Evolutionary conservation across 2,113 vertebrate species (phyloP).

Genomic region (Alexandromys fortis): DNA sequence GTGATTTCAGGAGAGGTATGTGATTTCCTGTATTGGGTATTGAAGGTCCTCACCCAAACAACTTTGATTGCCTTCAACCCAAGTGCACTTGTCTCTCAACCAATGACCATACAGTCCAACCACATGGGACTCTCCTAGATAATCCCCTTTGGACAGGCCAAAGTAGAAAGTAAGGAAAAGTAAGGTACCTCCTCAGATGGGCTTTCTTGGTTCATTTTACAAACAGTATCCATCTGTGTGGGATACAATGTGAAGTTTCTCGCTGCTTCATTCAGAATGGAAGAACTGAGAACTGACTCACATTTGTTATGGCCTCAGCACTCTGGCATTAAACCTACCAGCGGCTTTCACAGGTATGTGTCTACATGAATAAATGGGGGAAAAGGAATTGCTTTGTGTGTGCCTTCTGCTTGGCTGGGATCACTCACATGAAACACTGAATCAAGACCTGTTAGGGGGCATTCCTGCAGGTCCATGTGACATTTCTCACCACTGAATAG

Average conservation of each 20-base stretch:
- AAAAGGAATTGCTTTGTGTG: neutral
- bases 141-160: neutral
- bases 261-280: neutral
- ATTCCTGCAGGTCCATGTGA: neutral
- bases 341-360: neutral
- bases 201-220: neutral
- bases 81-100: too few relatives aligned
- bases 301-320: neutral
- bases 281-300: neutral
- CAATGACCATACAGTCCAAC: neutral
- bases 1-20: neutral
- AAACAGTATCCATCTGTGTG: neutral
- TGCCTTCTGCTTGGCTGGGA: neutral
- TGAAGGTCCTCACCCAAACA: neutral
- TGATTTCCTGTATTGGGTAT: fast-evolving
- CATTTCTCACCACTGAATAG: neutral
- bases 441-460: neutral
- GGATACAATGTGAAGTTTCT: neutral
- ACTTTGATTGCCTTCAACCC: neutral
- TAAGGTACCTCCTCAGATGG: neutral
- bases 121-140: neutral
- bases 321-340: neutral
- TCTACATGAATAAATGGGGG: neutral
- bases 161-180: neutral
- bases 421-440: too few relatives aligned